Conservation (phyloP, 2,113 vertebrate genomes). For the Pterocles orientalis region DNA sequence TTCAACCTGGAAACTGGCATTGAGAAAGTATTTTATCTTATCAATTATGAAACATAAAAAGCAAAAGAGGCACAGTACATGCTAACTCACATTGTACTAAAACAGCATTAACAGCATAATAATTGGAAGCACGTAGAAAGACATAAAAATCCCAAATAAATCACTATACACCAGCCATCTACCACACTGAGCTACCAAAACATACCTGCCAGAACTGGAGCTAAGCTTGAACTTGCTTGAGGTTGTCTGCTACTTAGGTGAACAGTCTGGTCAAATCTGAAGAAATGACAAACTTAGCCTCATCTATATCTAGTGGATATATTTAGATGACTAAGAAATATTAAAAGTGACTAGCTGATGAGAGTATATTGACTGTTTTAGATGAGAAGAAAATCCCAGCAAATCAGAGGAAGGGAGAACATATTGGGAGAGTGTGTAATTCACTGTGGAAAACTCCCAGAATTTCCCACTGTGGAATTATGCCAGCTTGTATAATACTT, state of each 20-base stretch:
- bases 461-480: background rate
- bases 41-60: background rate
- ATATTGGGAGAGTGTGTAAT: background rate
- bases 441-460: accelerated
- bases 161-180: background rate
- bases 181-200: background rate
- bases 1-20: background rate
- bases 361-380: background rate
- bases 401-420: background rate
- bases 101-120: background rate
- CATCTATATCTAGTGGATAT: background rate
- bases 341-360: background rate
- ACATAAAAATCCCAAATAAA: background rate
- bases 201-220: background rate
- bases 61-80: background rate
- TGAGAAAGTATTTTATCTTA: background rate
- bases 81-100: background rate
- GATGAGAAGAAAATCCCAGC: background rate
- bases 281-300: background rate
- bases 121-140: background rate
- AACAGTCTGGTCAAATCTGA: background rate
- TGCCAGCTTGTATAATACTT: background rate
- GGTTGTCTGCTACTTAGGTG: background rate
- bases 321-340: background rate
- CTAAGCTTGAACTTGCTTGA: background rate